Evolutionary conservation across 2,888 invertebrate genomes (phyloP).

Genomic region (Ypsolopha sequella): DNA sequence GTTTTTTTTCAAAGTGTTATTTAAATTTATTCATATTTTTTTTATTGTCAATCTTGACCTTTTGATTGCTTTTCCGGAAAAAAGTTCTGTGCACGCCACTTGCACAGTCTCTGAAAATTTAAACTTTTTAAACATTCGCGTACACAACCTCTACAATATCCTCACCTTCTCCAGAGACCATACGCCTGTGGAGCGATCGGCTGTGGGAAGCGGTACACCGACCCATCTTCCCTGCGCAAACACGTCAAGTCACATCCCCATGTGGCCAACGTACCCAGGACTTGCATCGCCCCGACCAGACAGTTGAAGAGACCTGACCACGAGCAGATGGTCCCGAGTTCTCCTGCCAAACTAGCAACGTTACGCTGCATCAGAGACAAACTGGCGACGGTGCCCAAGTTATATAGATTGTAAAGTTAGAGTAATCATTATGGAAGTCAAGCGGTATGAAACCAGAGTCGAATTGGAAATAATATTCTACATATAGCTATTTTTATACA

Average conservation of each 20-base stretch:
- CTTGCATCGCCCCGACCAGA: conserved; percentile 43
- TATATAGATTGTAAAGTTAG: conserved; percentile 35
- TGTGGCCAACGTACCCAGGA: conserved; percentile 42
- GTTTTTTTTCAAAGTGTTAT: too few relatives aligned
- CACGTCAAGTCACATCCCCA: conserved; percentile 89
- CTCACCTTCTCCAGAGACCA: conserved; percentile 77
- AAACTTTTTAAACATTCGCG: neutral
- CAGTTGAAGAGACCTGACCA: conserved; percentile 36
- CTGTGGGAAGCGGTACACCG: conserved; percentile 93
- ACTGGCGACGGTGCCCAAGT: conserved; percentile 39
- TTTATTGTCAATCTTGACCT: too few relatives aligned
- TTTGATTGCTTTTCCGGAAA: too few relatives aligned
- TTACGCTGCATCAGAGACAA: conserved; percentile 56
- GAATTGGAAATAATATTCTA: too few relatives aligned
- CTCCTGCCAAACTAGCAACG: conserved; percentile 55
- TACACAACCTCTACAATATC: neutral
- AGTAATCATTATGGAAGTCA: neutral
- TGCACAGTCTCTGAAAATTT: too few relatives aligned
- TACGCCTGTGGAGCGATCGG: conserved; percentile 91
- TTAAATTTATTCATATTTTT: too few relatives aligned
- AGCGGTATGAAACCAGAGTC: too few relatives aligned
- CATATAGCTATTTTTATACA: too few relatives aligned
- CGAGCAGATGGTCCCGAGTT: conserved; percentile 52
- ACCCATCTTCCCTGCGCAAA: conserved; percentile 92
- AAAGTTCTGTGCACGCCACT: too few relatives aligned